Conservation (phyloP, 2,888 invertebrate species). For the Heliconius ismenius region DNA sequence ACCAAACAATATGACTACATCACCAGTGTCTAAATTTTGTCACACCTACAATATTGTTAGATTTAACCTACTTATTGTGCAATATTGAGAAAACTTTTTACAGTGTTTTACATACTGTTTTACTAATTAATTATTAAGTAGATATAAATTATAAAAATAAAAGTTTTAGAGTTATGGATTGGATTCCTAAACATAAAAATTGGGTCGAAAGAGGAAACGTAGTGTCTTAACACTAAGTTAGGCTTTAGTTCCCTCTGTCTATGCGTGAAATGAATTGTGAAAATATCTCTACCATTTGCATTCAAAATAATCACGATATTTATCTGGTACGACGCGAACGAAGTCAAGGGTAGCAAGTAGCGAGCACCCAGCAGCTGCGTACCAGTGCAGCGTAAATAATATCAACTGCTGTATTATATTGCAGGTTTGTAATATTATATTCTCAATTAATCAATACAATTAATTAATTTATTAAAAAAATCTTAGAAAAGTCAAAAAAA, state of each 20-base stretch:
- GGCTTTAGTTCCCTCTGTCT: not conserved
- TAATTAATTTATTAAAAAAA: too few relatives aligned
- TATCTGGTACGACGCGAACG: conserved; percentile 20
- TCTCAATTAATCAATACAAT: too few relatives aligned
- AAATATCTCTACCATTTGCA: conserved; percentile 12
- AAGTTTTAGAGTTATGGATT: too few relatives aligned
- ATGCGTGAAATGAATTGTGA: not conserved
- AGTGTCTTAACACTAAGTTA: not conserved
- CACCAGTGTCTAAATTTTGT: too few relatives aligned
- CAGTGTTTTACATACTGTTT: too few relatives aligned
- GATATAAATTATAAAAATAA: too few relatives aligned
- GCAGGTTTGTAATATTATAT: not conserved
- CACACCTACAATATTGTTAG: not conserved
- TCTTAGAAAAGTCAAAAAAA: too few relatives aligned
- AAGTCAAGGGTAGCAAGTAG: conserved; percentile 20
- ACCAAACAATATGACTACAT: not conserved
- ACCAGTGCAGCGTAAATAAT: conserved; percentile 3
- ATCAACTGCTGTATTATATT: not conserved
- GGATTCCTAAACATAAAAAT: not conserved
- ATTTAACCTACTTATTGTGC: not conserved
- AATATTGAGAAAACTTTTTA: not conserved
- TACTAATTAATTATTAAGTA: too few relatives aligned
- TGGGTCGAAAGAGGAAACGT: not conserved
- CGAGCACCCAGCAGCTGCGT: not conserved
- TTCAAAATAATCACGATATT: conserved; percentile 7